A percentile compares a stretch with the other conserved stretches of the same genome.
These are phyloP conservation scores for Chrysopilus asiliformis DNA, from an alignment of 2,888 invertebrate genomes.

Conservation along the genomic window DNA sequence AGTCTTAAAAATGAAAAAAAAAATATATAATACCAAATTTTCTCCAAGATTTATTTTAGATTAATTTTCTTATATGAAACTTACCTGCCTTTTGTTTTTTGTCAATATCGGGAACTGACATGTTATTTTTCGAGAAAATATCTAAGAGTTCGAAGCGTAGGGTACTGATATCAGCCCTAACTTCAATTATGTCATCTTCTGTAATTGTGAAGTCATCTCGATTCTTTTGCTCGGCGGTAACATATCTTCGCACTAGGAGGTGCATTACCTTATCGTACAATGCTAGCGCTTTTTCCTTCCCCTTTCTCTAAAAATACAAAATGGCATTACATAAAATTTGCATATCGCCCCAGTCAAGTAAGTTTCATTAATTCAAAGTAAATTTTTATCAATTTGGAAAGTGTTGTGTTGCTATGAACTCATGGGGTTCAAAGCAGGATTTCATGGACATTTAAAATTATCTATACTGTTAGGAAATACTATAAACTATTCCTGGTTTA, in stretches of 20 bases:
- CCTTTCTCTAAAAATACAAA: slow-evolving; percentile 45
- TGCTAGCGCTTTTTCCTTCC: slow-evolving; percentile 53
- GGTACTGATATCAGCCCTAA: slow-evolving; percentile 92
- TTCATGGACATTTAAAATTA: too few species aligned
- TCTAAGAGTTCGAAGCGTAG: slow-evolving; percentile 85
- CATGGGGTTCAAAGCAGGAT: too few species aligned
- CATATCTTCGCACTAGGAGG: slow-evolving; percentile 76
- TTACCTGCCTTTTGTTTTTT: slow-evolving; percentile 38
- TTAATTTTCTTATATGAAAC: too few species aligned
- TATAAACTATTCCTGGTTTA: too few species aligned
- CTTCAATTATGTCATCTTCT: slow-evolving; percentile 97
- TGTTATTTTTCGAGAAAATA: slow-evolving; percentile 78
- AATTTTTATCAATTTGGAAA: slow-evolving; percentile 10
- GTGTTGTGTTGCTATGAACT: too few species aligned
- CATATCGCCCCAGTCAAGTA: slow-evolving; percentile 1
- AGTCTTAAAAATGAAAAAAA: too few species aligned
- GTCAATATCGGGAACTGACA: slow-evolving; percentile 65
- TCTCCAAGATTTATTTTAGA: too few species aligned
- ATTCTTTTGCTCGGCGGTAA: slow-evolving; percentile 76
- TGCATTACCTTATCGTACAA: slow-evolving; percentile 78
- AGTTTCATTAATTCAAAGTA: too few species aligned
- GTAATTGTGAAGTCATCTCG: slow-evolving; percentile 85
- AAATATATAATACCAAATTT: slow-evolving; percentile 6
- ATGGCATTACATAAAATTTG: not conserved
- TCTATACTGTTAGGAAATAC: too few species aligned